Evolutionary conservation across 2,113 vertebrate species (phyloP).

Genomic region (Neolamprologus hecqui): DNA sequence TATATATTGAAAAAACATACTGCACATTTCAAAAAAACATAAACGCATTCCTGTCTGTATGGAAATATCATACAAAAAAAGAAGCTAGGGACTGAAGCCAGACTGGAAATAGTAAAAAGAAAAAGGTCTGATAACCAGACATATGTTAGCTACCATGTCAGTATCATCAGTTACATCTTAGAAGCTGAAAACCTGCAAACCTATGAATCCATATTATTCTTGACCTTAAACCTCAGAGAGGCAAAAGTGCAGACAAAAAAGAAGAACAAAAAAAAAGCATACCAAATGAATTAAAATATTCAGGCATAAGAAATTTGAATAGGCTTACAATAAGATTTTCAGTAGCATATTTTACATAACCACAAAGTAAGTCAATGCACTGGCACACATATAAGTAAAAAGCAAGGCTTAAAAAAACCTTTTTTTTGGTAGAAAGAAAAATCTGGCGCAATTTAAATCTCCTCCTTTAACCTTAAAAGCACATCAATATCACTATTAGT

Average conservation of each 20-base stretch:
- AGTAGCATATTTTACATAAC: neutral
- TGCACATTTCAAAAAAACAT: neutral
- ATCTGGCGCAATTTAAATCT: neutral
- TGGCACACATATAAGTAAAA: neutral
- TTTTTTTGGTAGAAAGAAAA: neutral
- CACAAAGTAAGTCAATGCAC: neutral
- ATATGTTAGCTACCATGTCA: neutral
- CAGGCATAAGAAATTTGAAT: neutral
- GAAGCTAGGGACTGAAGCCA: neutral
- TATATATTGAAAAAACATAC: conserved; percentile 2
- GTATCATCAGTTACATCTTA: neutral
- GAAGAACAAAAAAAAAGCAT: neutral
- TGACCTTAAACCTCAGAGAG: neutral
- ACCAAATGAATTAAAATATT: neutral
- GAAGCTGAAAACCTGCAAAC: neutral
- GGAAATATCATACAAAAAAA: neutral
- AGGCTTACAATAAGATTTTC: neutral
- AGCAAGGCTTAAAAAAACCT: neutral
- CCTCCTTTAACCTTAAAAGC: neutral
- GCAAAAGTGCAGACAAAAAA: neutral
- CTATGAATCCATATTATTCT: neutral
- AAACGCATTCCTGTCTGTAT: neutral
- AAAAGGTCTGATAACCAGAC: neutral
- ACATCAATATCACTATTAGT: neutral
- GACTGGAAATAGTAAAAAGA: neutral